Base-by-base conservation (phyloP, 2,113 vertebrate genomes). In the Eleginops maclovinus region DNA sequence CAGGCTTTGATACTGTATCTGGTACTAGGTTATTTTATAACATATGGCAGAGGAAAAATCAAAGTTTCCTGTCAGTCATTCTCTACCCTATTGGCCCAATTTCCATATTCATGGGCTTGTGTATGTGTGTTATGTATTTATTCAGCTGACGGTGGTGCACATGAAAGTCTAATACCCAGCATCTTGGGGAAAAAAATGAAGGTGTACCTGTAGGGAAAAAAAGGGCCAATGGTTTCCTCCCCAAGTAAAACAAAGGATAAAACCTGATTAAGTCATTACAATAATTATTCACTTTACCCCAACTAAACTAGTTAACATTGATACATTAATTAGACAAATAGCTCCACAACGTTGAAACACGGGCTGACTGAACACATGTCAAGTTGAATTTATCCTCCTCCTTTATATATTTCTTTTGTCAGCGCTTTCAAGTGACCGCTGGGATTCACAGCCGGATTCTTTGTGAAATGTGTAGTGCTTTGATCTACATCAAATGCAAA, bases 311-410 rank as follows among this genome's bases (percentile, higher is more conserved):
- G 15, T 4, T 26, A 85, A 53, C 61, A 83, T 72, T 66, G 65
- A 71, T 77, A 64, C 70, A 85, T 83, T 89, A 88, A 91, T 86
- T 89, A 43, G 79, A 91, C 82, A 84, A 89, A 88, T 63, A 81
- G 81, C 68, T 76, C 19, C n/a, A 65, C 44, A 79, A 51, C 41
- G 68, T 31, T 79, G 59, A 79, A 47, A 62, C 66, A 75, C 63
- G 66, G 82, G 72, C 78, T 72, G 68, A 77, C 44, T 79, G 65
- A 87, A 79, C 49, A 26, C 43, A 11, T 64, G 74, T 89, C 83
- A 76, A 77, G 54, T 49, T 44, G 43, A 83, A 82, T 85, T 72
- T 74, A 72, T 79, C 72, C 56, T 53, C 13, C 12, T 9, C 62
- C 49, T 40, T 78, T 78, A 17, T 66, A 75, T 64, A 72, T 83